Evolutionary conservation across 2,888 invertebrate species (phyloP).

Genomic region (Melanostoma scalare): DNA sequence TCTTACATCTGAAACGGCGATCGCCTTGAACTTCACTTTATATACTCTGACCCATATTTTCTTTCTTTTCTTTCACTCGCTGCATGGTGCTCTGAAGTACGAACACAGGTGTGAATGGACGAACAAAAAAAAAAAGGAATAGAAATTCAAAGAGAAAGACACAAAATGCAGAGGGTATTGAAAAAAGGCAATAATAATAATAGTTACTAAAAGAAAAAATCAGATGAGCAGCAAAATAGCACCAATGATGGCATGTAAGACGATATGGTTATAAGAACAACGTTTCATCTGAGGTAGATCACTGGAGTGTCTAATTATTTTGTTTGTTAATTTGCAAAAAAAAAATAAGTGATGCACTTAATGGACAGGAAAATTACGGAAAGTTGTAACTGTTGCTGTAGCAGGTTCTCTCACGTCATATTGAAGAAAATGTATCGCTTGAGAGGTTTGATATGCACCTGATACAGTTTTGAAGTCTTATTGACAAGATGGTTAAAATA

Average conservation of each 20-base stretch:
- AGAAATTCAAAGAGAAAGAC: conserved; percentile 25
- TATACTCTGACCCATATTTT: conserved; percentile 91
- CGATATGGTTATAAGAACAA: conserved; percentile 45
- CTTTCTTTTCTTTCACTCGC: conserved; percentile 63
- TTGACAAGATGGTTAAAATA: too few species aligned
- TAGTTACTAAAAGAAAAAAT: conserved; percentile 30
- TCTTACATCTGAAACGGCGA: conserved; percentile 84
- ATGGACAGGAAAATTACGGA: conserved; percentile 37
- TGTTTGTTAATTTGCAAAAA: neutral
- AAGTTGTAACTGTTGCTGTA: conserved; percentile 31
- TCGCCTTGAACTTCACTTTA: conserved; percentile 92
- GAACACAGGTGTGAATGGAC: conserved; percentile 64
- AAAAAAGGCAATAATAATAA: conserved; percentile 38
- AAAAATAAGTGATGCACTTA: conserved; percentile 33
- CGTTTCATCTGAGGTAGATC: conserved; percentile 32
- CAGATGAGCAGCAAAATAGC: conserved; percentile 7
- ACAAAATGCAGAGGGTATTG: conserved; percentile 5
- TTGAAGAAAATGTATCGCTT: too few species aligned
- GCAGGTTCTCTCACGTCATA: neutral
- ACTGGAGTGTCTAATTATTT: conserved; percentile 35
- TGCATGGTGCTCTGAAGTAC: conserved; percentile 42
- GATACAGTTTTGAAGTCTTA: too few species aligned
- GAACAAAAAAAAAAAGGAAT: conserved; percentile 44
- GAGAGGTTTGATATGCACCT: too few species aligned
- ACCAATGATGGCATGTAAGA: neutral